Percentiles rank a stretch among this genome's conserved stretches.
Conservation (phyloP, 2,888 invertebrate genomes). For the Pyrgus malvae region DNA sequence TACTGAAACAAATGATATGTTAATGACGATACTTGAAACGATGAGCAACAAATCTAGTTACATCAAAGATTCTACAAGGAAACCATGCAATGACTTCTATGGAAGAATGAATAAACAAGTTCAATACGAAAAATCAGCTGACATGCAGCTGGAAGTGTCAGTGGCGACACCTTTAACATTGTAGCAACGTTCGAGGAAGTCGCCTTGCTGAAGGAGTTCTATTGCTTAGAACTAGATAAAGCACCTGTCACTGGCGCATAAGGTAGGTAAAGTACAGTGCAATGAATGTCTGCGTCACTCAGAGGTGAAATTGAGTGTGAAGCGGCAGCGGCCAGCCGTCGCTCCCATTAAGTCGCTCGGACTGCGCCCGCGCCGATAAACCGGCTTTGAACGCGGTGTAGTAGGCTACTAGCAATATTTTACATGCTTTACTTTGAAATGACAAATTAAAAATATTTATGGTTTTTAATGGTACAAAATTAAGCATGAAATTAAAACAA, state of each 20-base stretch:
- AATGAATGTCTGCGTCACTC: slow-evolving; percentile 80
- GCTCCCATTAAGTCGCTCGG: slow-evolving; percentile 78
- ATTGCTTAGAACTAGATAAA: slow-evolving; percentile 37
- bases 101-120: background rate
- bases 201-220: slow-evolving; percentile 17
- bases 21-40: too few relatives aligned
- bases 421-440: background rate
- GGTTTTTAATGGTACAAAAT: too few relatives aligned
- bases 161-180: slow-evolving; percentile 8
- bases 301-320: slow-evolving; percentile 82
- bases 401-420: slow-evolving; percentile 48
- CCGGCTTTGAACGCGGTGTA: slow-evolving; percentile 58
- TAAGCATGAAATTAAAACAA: too few relatives aligned
- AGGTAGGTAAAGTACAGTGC: slow-evolving; percentile 59
- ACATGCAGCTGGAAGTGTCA: slow-evolving; percentile 2
- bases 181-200: slow-evolving; percentile 16
- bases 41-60: too few relatives aligned
- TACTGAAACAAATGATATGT: background rate
- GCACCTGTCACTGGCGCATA: slow-evolving; percentile 57
- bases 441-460: too few relatives aligned
- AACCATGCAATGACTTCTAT: background rate
- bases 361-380: slow-evolving; percentile 67
- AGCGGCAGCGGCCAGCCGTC: slow-evolving; percentile 79
- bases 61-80: too few relatives aligned
- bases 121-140: background rate